Conservation (phyloP, 2,113 vertebrate genomes). For the Nanorana parkeri region DNA sequence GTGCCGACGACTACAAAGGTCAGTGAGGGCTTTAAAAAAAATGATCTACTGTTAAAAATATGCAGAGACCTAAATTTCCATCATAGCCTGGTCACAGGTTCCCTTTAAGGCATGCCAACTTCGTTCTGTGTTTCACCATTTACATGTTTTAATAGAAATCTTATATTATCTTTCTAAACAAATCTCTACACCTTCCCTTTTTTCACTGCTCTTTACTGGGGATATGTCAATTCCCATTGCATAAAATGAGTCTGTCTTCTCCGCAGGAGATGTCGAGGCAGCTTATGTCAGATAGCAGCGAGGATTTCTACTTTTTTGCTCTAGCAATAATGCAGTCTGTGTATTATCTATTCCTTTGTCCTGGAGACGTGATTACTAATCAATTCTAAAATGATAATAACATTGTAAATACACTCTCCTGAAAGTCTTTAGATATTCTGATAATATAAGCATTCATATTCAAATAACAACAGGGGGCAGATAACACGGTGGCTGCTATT, state of each 20-base stretch:
- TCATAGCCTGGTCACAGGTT: no score
- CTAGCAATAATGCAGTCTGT: not conserved
- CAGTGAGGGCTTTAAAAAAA: no score
- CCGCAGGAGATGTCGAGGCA: slow-evolving; percentile 14
- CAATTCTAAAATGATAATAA: slow-evolving; percentile 50
- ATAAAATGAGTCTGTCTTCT: slow-evolving; percentile 43
- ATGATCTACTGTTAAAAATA: no score
- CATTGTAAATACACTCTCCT: slow-evolving; percentile 51
- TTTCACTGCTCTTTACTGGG: not conserved
- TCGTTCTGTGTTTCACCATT: not conserved
- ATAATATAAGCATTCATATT: slow-evolving; percentile 56
- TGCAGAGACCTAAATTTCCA: no score
- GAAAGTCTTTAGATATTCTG: slow-evolving; percentile 44
- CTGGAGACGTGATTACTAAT: slow-evolving; percentile 51
- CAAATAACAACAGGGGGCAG: slow-evolving; percentile 56
- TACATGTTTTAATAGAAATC: not conserved
- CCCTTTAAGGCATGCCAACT: no score
- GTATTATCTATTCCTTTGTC: slow-evolving; percentile 27
- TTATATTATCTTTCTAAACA: not conserved
- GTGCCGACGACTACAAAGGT: no score
- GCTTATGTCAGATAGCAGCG: not conserved
- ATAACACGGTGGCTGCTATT: slow-evolving; percentile 35
- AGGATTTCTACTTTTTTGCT: slow-evolving; percentile 2
- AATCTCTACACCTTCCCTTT: not conserved
- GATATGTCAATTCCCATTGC: slow-evolving; percentile 14